phyloP scores from a whole-genome alignment of 2,888 invertebrate species.

The Pantelozetes paolii region DNA sequence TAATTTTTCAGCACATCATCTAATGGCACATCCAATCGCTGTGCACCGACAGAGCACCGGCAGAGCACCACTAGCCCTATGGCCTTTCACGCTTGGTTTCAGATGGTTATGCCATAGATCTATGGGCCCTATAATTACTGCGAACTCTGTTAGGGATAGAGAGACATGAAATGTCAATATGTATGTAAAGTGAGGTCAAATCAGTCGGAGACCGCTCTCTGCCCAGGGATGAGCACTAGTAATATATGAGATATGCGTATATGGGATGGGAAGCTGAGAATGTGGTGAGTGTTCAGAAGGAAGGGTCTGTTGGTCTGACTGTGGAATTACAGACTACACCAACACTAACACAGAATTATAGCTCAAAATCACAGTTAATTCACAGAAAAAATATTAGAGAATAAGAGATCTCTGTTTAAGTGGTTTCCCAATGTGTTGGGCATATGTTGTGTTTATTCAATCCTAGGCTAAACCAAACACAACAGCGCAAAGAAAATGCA shows the following conservation, averaged over 20 bases:
- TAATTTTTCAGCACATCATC: constrained; percentile 27
- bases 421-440: constrained; percentile 31
- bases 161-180: constrained; percentile 31
- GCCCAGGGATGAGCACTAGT: constrained; percentile 5
- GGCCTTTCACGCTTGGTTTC: constrained; percentile 30
- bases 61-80: constrained; percentile 16
- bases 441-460: constrained; percentile 24
- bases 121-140: constrained; percentile 29
- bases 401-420: constrained; percentile 4
- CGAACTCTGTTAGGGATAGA: constrained; percentile 19
- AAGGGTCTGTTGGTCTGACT: constrained; percentile 1
- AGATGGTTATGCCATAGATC: constrained; percentile 27
- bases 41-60: not conserved
- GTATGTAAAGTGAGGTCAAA: constrained; percentile 26
- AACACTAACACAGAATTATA: not conserved
- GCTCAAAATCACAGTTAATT: constrained; percentile 14
- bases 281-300: constrained; percentile 8
- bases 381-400: constrained; percentile 20
- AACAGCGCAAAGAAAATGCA: not conserved
- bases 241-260: too few relatives aligned
- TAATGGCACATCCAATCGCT: constrained; percentile 13
- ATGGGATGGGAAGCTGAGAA: too few relatives aligned
- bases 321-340: not conserved
- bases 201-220: constrained; percentile 26
- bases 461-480: not conserved